phyloP scores from a whole-genome alignment of 1,140 invertebrate genomes.

The Drosophila grimshawi region DNA sequence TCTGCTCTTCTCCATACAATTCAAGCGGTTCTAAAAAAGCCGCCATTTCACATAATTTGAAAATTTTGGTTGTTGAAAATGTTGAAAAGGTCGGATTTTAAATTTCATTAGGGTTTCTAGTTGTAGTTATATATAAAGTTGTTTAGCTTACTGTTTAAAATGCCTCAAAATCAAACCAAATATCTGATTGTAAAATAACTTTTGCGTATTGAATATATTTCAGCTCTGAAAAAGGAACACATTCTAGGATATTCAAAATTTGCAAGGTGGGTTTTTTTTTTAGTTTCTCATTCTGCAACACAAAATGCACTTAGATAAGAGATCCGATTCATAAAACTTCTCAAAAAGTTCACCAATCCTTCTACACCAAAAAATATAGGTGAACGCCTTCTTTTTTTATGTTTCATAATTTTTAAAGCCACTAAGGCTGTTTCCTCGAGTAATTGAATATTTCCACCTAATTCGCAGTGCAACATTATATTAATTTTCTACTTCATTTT shows the following conservation, averaged over 20 bases:
- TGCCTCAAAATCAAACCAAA: conserved; percentile 1
- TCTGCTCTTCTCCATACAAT: conserved; percentile 12
- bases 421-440: not conserved
- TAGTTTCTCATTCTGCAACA: not conserved
- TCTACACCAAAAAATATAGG: conserved; percentile 11
- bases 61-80: conserved; percentile 41
- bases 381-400: not conserved
- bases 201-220: not conserved
- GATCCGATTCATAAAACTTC: conserved; percentile 5
- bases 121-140: conserved; percentile 2
- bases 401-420: conserved; percentile 28
- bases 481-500: conserved; percentile 20
- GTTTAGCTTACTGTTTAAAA: not conserved
- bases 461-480: conserved; percentile 41
- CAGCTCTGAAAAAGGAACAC: conserved; percentile 44
- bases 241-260: conserved; percentile 39
- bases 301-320: conserved; percentile 16
- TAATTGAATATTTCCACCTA: conserved; percentile 28
- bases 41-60: conserved; percentile 5
- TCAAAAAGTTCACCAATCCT: not conserved
- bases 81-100: conserved; percentile 30
- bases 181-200: too few relatives aligned
- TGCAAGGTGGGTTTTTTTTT: conserved; percentile 37
- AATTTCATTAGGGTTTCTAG: not conserved
- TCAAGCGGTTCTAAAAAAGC: conserved; percentile 11